Conservation (phyloP, 2,797 vertebrate species). For the Phrynocephalus guinanensis region DNA sequence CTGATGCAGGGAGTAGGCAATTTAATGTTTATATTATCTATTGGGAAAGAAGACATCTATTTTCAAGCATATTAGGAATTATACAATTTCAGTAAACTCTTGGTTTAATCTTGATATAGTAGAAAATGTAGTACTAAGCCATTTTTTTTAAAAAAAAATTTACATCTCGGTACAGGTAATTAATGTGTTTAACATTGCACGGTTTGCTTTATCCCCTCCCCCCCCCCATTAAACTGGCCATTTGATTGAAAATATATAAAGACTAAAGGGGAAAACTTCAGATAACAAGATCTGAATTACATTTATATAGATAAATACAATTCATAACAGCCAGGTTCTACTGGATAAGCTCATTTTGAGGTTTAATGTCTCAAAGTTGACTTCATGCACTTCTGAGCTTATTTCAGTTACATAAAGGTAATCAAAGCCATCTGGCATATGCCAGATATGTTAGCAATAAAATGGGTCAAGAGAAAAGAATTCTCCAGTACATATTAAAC, state of each 20-base stretch:
- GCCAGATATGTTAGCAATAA: background rate
- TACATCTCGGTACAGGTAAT: background rate
- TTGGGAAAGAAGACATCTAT: constrained; percentile 15
- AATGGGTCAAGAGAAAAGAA: background rate
- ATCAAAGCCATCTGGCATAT: constrained; percentile 6
- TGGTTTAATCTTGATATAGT: background rate
- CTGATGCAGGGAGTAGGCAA: background rate
- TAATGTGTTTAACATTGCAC: background rate
- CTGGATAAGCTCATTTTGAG: background rate
- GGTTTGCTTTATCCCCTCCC: background rate
- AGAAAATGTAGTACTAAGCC: background rate
- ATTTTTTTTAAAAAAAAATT: background rate
- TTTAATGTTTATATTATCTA: background rate
- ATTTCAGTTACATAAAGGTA: constrained; percentile 12
- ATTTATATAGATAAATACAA: background rate
- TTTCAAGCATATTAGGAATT: constrained; percentile 1
- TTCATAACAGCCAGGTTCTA: background rate
- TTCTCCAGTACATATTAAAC: background rate
- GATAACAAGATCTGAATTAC: background rate
- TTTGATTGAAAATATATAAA: background rate
- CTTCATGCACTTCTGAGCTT: background rate
- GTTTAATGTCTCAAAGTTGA: background rate
- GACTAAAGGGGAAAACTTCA: background rate
- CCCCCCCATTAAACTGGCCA: background rate
- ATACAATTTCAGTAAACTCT: background rate